Evolutionary conservation across 2,113 vertebrate genomes (phyloP).

Genomic region (Perognathus longimembris): DNA sequence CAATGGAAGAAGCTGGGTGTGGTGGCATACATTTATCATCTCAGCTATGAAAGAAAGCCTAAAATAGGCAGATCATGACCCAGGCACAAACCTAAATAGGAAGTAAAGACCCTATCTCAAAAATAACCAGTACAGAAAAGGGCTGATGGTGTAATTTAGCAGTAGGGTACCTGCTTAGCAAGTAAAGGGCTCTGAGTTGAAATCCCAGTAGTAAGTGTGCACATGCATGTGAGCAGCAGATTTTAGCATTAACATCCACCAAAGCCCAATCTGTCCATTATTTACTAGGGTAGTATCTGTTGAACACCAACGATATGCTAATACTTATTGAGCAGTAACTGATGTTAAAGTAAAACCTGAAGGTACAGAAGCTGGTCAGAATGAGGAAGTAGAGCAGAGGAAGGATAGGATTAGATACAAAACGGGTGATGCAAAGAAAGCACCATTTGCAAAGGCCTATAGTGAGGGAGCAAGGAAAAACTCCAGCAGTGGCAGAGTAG

Average conservation of each 20-base stretch:
- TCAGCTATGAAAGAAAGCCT: no score
- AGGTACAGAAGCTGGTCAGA: slow-evolving; percentile 46
- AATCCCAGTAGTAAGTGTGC: not conserved
- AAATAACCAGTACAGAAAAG: no score
- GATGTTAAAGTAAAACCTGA: slow-evolving; percentile 37
- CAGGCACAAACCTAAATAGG: no score
- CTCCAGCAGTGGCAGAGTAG: not conserved
- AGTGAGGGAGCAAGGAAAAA: slow-evolving; percentile 8
- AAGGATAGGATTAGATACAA: not conserved
- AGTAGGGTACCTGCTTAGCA: no score
- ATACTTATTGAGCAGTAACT: not conserved
- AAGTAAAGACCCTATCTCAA: no score
- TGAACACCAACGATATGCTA: no score
- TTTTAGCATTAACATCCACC: not conserved
- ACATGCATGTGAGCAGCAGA: no score
- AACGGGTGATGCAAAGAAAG: slow-evolving; percentile 7
- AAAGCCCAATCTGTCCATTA: not conserved
- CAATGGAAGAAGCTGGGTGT: no score
- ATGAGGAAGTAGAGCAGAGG: not conserved
- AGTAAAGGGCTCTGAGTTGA: no score
- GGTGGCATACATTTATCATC: no score
- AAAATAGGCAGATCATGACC: no score
- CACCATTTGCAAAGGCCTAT: not conserved
- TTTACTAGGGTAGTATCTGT: slow-evolving; percentile 57
- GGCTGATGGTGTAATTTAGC: no score